Evolutionary conservation across 2,113 vertebrate species (phyloP).

Genomic region (Spea multiplicata): DNA sequence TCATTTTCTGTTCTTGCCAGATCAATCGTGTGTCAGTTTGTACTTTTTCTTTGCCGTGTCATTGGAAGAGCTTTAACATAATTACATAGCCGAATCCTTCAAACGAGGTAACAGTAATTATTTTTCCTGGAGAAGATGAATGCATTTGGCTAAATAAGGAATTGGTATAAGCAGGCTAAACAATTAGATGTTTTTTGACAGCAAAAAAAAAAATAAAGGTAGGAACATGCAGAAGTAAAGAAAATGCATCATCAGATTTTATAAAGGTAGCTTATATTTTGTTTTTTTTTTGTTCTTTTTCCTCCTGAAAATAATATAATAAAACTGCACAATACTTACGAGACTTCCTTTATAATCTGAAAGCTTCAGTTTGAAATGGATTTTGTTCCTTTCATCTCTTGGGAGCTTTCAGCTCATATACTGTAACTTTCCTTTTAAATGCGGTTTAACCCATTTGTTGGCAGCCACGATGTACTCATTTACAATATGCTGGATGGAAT

Average conservation of each 20-base stretch:
- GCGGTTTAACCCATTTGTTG: conserved; percentile 30
- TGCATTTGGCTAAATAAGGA: conserved; percentile 33
- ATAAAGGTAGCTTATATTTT: conserved; percentile 18
- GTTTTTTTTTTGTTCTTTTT: neutral
- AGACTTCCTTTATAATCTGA: conserved; percentile 32
- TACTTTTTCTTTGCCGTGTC: neutral
- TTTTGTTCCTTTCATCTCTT: conserved; percentile 26
- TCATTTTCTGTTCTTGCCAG: neutral
- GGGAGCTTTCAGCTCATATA: conserved; percentile 21
- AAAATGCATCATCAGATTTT: conserved; percentile 20
- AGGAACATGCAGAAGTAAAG: neutral
- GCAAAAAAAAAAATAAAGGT: neutral
- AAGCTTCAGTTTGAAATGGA: conserved; percentile 31
- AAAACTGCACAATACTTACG: conserved; percentile 6
- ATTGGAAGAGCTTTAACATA: neutral
- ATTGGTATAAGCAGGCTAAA: conserved; percentile 22
- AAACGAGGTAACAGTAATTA: conserved; percentile 21
- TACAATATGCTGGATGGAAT: neutral
- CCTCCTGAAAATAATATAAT: neutral
- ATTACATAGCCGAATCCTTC: conserved; percentile 11
- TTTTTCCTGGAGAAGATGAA: conserved; percentile 27
- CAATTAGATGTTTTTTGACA: conserved; percentile 36
- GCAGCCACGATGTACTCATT: neutral
- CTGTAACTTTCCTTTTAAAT: conserved; percentile 27
- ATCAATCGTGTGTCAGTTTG: neutral